Percentiles rank a stretch among this genome's conserved stretches.
phyloP scores from a whole-genome alignment of 1,140 invertebrate species.

The Procambarus virginalis region DNA sequence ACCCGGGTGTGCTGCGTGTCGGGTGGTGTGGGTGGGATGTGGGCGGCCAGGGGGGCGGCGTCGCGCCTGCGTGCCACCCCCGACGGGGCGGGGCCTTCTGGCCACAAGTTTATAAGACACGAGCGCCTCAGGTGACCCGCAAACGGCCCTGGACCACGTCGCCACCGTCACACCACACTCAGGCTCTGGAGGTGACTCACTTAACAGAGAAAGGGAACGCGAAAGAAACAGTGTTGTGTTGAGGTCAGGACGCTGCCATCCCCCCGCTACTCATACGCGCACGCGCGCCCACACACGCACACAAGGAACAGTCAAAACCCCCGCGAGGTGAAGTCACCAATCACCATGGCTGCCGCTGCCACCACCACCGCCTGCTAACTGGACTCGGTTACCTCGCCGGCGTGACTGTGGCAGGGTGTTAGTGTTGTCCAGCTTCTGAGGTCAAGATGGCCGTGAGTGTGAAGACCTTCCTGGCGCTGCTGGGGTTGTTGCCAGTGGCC shows the following conservation, averaged over 20 bases:
- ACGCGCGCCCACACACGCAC: background rate
- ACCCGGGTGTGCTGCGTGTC: background rate
- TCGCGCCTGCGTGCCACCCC: constrained; percentile 1
- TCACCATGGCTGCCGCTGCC: constrained; percentile 16
- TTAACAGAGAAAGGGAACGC: background rate
- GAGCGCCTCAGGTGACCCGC: background rate
- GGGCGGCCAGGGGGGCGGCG: constrained; percentile 11
- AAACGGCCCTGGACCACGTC: background rate
- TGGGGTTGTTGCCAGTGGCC: constrained; percentile 8
- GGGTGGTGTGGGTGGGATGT: constrained; percentile 17
- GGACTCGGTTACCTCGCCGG: background rate
- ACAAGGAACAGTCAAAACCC: background rate
- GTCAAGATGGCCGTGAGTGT: background rate
- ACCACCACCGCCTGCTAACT: background rate
- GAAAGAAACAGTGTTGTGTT: background rate
- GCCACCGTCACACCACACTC: background rate
- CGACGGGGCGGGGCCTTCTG: background rate
- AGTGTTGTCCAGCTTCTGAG: background rate
- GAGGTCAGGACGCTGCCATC: background rate
- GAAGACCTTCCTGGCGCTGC: constrained; percentile 10
- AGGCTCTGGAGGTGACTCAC: background rate
- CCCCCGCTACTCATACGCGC: background rate
- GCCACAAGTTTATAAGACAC: background rate
- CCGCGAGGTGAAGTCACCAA: constrained; percentile 42
- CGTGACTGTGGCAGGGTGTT: background rate